A percentile compares a stretch with the other conserved stretches of the same genome.
These are phyloP conservation scores for Sclerurus mexicanus DNA, from an alignment of 2,113 vertebrate genomes.

Conservation along the genomic window DNA sequence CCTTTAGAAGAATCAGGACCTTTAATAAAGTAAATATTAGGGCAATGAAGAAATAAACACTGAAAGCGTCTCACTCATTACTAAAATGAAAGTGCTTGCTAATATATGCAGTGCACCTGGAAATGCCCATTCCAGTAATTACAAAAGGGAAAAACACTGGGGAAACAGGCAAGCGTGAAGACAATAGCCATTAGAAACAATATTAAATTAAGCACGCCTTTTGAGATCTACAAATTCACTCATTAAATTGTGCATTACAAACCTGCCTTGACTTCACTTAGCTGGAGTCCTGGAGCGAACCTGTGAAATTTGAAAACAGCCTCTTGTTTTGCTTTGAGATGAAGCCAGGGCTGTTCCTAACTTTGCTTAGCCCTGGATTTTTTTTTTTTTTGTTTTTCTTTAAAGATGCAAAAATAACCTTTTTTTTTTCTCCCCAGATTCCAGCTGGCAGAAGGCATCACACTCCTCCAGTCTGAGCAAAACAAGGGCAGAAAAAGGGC, in stretches of 20 bases:
- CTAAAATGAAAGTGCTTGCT: conserved; percentile 38
- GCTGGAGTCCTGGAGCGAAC: not conserved
- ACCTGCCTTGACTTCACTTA: not conserved
- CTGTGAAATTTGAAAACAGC: not conserved
- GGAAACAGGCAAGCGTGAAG: conserved; percentile 46
- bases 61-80: not conserved
- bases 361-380: not conserved
- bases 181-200: conserved; percentile 53
- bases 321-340: not conserved
- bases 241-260: conserved; percentile 48
- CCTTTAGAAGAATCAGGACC: not conserved
- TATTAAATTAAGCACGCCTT: conserved; percentile 54
- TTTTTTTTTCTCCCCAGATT: not conserved
- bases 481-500: not conserved
- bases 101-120: conserved; percentile 57
- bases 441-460: not conserved
- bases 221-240: conserved; percentile 31
- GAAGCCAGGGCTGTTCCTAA: not conserved
- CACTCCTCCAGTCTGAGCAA: not conserved
- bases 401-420: not conserved
- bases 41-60: conserved; percentile 31
- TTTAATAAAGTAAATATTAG: conserved; percentile 31
- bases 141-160: conserved; percentile 19
- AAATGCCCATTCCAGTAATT: conserved; percentile 53
- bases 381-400: not conserved